These are phyloP conservation scores for Gymnogyps californianus DNA, from an alignment of 2,113 vertebrate species.

Conservation along the genomic window DNA sequence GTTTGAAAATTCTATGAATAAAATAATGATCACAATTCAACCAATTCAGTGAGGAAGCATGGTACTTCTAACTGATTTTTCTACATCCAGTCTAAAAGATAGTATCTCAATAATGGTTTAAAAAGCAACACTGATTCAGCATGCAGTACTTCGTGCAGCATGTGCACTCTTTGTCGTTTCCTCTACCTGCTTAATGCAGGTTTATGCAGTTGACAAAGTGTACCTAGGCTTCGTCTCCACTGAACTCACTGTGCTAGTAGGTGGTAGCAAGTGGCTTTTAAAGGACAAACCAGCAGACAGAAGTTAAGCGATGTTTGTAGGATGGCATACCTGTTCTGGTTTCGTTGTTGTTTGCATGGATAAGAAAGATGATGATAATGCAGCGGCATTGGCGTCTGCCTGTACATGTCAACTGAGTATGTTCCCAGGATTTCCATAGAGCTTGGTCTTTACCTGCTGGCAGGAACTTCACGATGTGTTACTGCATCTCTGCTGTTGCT, in stretches of 20 bases:
- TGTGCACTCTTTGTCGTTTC: fast-evolving
- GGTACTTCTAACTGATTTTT: neutral
- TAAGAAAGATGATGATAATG: neutral
- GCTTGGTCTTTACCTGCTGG: neutral
- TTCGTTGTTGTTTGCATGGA: fast-evolving
- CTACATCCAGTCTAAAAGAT: neutral
- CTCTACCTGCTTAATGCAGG: fast-evolving
- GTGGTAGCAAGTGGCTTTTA: neutral
- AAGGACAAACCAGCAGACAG: neutral
- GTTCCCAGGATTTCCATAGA: neutral
- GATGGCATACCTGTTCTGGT: fast-evolving
- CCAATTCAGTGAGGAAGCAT: neutral
- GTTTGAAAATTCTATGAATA: neutral
- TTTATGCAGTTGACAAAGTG: neutral
- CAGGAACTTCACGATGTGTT: neutral
- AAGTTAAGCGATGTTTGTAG: neutral
- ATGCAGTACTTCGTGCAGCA: fast-evolving
- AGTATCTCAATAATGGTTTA: neutral
- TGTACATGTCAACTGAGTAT: fast-evolving
- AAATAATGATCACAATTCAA: neutral
- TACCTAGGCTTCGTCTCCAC: neutral
- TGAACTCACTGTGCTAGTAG: neutral
- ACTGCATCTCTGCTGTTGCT: neutral
- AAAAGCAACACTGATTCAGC: fast-evolving
- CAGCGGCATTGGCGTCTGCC: neutral